Evolutionary conservation across 2,888 invertebrate genomes (phyloP).

Genomic region (Euphydryas editha): DNA sequence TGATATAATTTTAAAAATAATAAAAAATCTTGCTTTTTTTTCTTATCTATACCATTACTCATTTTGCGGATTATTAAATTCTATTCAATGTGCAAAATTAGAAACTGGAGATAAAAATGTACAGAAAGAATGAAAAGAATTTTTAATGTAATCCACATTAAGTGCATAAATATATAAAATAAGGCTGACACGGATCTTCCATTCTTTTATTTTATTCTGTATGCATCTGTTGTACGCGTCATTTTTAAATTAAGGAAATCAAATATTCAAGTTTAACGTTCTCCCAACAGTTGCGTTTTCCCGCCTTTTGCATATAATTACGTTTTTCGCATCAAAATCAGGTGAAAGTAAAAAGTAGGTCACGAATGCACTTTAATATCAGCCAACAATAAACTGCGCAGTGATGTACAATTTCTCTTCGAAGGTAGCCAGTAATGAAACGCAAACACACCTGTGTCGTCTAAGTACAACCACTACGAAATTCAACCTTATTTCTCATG

Average conservation of each 20-base stretch:
- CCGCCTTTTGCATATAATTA: slow-evolving; percentile 22
- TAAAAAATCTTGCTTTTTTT: too few relatives aligned
- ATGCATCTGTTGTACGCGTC: too few relatives aligned
- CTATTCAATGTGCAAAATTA: too few relatives aligned
- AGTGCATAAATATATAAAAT: too few relatives aligned
- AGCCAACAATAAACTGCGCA: slow-evolving; percentile 36
- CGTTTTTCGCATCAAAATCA: slow-evolving; percentile 30
- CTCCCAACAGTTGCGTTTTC: not conserved
- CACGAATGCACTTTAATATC: slow-evolving; percentile 39
- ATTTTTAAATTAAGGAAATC: not conserved
- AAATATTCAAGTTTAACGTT: not conserved
- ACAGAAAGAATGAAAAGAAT: too few relatives aligned
- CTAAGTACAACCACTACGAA: slow-evolving; percentile 40
- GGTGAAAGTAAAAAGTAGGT: slow-evolving; percentile 37
- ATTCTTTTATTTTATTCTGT: too few relatives aligned
- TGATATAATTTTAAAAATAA: too few relatives aligned
- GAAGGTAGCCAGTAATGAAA: slow-evolving; percentile 58
- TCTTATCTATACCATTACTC: too few relatives aligned
- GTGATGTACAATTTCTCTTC: slow-evolving; percentile 42
- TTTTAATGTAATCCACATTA: too few relatives aligned
- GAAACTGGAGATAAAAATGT: too few relatives aligned
- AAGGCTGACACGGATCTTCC: too few relatives aligned
- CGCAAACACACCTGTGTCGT: slow-evolving; percentile 56
- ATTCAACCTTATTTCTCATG: slow-evolving; percentile 14
- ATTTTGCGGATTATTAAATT: too few relatives aligned